Base-by-base conservation (phyloP, 2,888 invertebrate species). In the Amiota minor region DNA sequence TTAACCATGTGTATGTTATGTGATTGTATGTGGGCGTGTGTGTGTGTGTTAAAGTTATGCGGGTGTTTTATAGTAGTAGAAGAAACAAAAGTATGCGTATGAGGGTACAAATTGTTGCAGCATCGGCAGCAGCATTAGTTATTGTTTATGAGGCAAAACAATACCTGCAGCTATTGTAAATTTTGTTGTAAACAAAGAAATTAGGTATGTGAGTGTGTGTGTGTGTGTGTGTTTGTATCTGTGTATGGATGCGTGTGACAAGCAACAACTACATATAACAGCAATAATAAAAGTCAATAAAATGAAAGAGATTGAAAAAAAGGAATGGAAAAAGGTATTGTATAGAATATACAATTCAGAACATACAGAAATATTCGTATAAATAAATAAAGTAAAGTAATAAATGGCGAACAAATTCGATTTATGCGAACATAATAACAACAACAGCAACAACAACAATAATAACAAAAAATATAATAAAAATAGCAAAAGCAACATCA, bases 281-380 rank as follows among this genome's bases (percentile, higher is more conserved):
- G 45, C 75, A 75, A 79, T 78, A 82, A 80, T 80, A 82, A 82
- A 84, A 81, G 82, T 82, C 80, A 83, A 82, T 83, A 82, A 82
- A 82, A 82, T 82, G 77, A 83, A 78, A 6, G 35, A 35, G 23
- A 23, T 79, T 83, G 81, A 77, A 79, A 67, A 18, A 12, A 20
- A 50, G n/a, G n/a, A 64, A 69, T 75, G 18, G 18, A 50, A 20
- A 50, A 20, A 46, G 53, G n/a, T 10, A 16, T 50, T 9, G 35
- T 1, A n/a, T 35, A 23, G 1, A 35, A 35, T 35, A 35, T 8
- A 35, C 35, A 35, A 35, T 8, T 35, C 9, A 45, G 53, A 69
- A 53, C 8, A n/a, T 23, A 69, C 49, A 50, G 67, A 35, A 35
- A 6, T 35, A 35, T 77, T 75, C 75, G 77, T 35, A 56, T 62